These are phyloP conservation scores for Phrixothrix hirtus DNA, from an alignment of 2,888 invertebrate species.

Conservation along the genomic window DNA sequence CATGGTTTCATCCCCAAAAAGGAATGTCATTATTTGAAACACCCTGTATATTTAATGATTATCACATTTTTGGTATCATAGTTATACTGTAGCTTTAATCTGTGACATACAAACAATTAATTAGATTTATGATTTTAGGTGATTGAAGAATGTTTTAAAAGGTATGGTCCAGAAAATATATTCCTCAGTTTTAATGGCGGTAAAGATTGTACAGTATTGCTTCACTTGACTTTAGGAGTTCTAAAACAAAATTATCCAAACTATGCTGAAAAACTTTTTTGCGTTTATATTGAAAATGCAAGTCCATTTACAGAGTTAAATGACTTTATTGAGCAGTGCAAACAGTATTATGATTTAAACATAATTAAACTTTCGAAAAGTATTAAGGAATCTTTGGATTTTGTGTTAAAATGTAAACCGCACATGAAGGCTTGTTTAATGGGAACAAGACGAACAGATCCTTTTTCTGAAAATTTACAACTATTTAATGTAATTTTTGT, in stretches of 20 bases:
- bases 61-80: neutral
- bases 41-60: no score
- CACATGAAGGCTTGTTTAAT: conserved; percentile 83
- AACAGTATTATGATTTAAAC: conserved; percentile 72
- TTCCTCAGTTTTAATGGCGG: conserved; percentile 97
- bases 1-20: no score
- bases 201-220: conserved; percentile 94
- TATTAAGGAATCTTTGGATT: conserved; percentile 71
- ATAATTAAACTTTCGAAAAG: conserved; percentile 69
- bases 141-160: conserved; percentile 63
- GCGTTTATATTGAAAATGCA: conserved; percentile 79
- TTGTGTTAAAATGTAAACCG: conserved; percentile 61
- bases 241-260: conserved; percentile 49
- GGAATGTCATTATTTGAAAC: no score
- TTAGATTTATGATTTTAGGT: conserved; percentile 58
- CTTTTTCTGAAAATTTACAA: conserved; percentile 69
- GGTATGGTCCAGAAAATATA: conserved; percentile 73
- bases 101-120: neutral
- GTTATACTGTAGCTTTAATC: neutral
- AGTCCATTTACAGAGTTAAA: conserved; percentile 87
- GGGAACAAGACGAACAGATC: conserved; percentile 91
- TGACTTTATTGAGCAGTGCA: conserved; percentile 75
- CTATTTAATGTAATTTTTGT: conserved; percentile 67
- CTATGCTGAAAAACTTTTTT: conserved; percentile 57
- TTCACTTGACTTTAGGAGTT: conserved; percentile 69